Evolutionary conservation across 2,888 invertebrate genomes (phyloP), one percentile per base, ranked within the genome.

Genomic region (Drosophila setosimentum): DNA sequence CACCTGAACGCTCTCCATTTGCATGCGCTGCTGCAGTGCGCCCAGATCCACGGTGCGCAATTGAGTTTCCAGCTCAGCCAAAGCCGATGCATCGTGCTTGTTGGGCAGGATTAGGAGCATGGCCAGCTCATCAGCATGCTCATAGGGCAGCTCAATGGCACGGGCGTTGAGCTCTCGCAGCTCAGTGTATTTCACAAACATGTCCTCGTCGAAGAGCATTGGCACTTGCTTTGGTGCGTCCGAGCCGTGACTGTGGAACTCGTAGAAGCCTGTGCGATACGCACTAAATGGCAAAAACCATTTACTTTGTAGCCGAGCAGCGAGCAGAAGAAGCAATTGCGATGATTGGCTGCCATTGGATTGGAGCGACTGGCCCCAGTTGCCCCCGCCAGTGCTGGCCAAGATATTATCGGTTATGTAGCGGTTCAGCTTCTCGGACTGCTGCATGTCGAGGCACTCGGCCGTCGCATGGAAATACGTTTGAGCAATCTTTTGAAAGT

Each of bases 71-170:
- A 97, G 92, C 0, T 93, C 93, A 5, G 93, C 78, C 51, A 98
- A 93, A 0, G 97, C 42, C 2, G 55, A 5, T 48, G 45, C 97
- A 63, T 95, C 94, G 13, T 95, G 93, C 67, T 95, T 94, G 72
- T 95, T 94, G 0, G 98, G 98, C 74, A 98, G 93, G 59, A 98
- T 94, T 33, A 98, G 94, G 1, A 97, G 89, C 96, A 98, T 96
- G 37, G 96, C 93, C 73, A 96, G 94, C 0, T 94, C 94, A 45
- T 96, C 96, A 40, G 83, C 84, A 35, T 91, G 91, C 73, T 94
- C 94, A 89, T 97, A 98, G 0, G 96, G 95, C 89, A 98, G 85
- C 91, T 96, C 96, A 65, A 98, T 92, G 29, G 96, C 94, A 67
- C 94, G 94, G 2, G 95, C 95, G 69, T 94, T 93, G 1, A 93